phyloP scores from a whole-genome alignment of 2,888 invertebrate genomes.

The Pyrocoelia pectoralis region DNA sequence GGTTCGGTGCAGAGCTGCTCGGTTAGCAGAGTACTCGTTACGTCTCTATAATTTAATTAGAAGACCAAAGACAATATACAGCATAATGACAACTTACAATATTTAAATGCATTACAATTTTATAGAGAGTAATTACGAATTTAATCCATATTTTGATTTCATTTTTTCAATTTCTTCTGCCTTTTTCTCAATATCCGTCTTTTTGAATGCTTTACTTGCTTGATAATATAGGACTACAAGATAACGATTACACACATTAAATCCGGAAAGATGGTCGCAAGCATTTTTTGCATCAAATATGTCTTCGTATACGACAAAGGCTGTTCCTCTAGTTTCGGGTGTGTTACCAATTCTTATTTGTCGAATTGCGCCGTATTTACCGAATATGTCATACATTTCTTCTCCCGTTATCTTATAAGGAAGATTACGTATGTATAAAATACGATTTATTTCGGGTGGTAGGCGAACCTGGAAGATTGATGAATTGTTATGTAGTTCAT shows the following conservation, averaged over 20 bases:
- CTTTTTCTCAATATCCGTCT: constrained; percentile 94
- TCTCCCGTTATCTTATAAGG: constrained; percentile 99
- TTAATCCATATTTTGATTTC: constrained; percentile 92
- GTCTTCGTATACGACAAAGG: constrained; percentile 99
- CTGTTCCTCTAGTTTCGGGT: constrained; percentile 97
- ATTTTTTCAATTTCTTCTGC: constrained; percentile 94
- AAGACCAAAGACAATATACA: no score
- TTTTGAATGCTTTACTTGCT: constrained; percentile 94
- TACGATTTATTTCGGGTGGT: constrained; percentile 98
- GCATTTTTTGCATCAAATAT: constrained; percentile 99
- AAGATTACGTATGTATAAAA: constrained; percentile 94
- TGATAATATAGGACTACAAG: constrained; percentile 99
- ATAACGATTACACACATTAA: constrained; percentile 98
- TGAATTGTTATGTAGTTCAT: constrained; percentile 25
- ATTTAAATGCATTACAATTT: no score
- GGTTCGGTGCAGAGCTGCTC: no score
- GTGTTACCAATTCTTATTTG: constrained; percentile 99
- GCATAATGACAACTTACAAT: no score
- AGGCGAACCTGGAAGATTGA: constrained; percentile 86
- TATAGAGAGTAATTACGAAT: not conserved
- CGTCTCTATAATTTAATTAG: no score
- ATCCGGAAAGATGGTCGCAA: constrained; percentile 98
- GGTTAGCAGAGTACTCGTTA: no score
- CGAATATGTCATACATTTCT: constrained; percentile 99
- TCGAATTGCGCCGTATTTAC: constrained; percentile 98